Base-by-base conservation (phyloP, 2,888 invertebrate species). In the Nematopogon swammerdamellus region DNA sequence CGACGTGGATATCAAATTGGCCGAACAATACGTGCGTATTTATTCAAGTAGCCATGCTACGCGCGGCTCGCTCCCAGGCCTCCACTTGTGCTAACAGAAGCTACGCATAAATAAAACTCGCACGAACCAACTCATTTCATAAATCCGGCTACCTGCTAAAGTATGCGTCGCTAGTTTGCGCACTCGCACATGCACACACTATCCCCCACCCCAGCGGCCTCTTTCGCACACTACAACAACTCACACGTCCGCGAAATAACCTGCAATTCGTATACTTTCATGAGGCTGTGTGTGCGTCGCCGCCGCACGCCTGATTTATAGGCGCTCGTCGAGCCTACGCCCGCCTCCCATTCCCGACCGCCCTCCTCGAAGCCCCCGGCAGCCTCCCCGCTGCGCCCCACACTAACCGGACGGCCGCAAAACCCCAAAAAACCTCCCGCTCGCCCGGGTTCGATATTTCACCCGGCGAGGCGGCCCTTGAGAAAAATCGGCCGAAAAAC, bases 401-500 rank as follows among this genome's bases (percentile, higher is more conserved):
- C 25, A 6, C 25, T 25, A 25, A 25, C 25, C 36, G 3, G 8
- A 14, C 36, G 36, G 6, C 3, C 25, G 25, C 4, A 25, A 25
- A 25, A 25, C 36, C 36, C 36, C 36, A 14, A 36, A 36, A 36
- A 8, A 3, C n/a, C 36, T 14, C 36, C 36, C 11, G 36, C 36
- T 8, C 25, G 25, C 56, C 60, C 64, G 59, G 51, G 54, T n/a
- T n/a, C 63, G 63, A 67, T 68, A 68, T 67, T 63, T 66, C 65
- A 64, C 61, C 64, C 58, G 59, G 64, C 64, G 63, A 63, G 60
- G 61, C 60, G 67, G 64, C 76, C 75, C 74, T 77, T 76, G 76
- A 77, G 77, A 75, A 77, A 77, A 76, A 76, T 75, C 71, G 73
- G 72, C 71, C 70, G 70, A 65, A 72, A 74, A 73, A 73, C 69